Evolutionary conservation across 92 coral and sea anemone species (phyloP).

Genomic region (Hydrozoanthus gracilis): DNA sequence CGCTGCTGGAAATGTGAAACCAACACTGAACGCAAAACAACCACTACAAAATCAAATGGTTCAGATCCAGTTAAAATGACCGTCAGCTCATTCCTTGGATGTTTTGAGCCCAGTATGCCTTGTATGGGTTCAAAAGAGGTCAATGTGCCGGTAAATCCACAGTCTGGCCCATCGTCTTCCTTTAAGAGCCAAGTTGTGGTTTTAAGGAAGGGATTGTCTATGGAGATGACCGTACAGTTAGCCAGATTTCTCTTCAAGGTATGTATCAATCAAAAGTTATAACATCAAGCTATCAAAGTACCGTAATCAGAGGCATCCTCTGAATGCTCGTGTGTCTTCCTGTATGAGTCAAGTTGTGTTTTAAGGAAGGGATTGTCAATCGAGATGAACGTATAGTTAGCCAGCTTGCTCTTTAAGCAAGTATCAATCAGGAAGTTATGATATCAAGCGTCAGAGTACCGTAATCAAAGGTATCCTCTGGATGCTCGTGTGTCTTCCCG

Average conservation of each 20-base stretch:
- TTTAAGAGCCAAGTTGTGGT: constrained; percentile 36
- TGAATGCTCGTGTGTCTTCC: not conserved
- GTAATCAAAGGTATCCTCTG: not conserved
- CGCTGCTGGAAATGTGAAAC: constrained; percentile 51
- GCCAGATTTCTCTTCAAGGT: constrained; percentile 86
- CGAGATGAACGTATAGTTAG: constrained; percentile 75
- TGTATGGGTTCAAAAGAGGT: not conserved
- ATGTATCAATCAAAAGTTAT: not conserved
- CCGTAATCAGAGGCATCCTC: not conserved
- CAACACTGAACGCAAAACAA: constrained; percentile 4
- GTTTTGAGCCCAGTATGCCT: constrained; percentile 78
- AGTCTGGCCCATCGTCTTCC: constrained; percentile 63
- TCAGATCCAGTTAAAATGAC: constrained; percentile 51
- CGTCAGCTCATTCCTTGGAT: constrained; percentile 84
- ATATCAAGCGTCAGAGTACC: not conserved
- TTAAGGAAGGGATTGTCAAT: constrained; percentile 75
- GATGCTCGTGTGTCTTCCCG: not conserved
- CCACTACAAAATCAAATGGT: constrained; percentile 34
- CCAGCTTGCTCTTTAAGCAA: constrained; percentile 79
- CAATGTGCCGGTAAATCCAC: constrained; percentile 26
- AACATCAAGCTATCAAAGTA: not conserved
- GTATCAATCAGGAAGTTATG: not conserved
- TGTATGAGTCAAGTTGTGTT: constrained; percentile 30
- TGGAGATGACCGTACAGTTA: constrained; percentile 70
- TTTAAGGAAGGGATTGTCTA: constrained; percentile 77